Percentiles rank a stretch among this genome's conserved stretches.
These are phyloP conservation scores for Trichonephila clavata DNA, from an alignment of 1,140 invertebrate genomes.

Conservation along the genomic window DNA sequence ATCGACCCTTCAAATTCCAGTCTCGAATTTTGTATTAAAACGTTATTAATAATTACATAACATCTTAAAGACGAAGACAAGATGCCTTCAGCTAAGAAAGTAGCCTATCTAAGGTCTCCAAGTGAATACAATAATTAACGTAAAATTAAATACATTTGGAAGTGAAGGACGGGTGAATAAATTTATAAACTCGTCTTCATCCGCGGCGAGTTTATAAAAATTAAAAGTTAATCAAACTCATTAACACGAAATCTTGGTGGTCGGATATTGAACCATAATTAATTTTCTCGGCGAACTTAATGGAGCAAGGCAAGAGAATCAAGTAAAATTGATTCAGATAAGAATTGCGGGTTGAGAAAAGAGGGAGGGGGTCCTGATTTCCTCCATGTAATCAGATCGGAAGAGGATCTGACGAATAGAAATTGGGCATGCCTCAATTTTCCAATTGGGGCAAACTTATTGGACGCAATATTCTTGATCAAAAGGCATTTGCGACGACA, in stretches of 20 bases:
- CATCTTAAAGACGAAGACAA: background rate
- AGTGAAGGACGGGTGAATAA: background rate
- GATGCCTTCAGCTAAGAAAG: constrained; percentile 6
- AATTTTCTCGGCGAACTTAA: background rate
- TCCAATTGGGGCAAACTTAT: constrained; percentile 14
- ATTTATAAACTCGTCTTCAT: constrained; percentile 1
- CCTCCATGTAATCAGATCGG: constrained; percentile 28
- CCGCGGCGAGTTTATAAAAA: background rate
- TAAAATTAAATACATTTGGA: constrained; percentile 10
- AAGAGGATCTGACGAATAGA: constrained; percentile 17
- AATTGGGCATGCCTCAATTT: background rate
- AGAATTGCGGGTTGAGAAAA: background rate
- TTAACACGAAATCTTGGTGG: constrained; percentile 43
- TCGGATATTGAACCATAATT: constrained; percentile 46
- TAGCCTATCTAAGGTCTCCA: background rate
- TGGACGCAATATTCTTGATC: constrained; percentile 17
- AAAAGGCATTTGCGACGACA: background rate
- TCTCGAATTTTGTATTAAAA: background rate
- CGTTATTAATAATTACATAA: constrained; percentile 1
- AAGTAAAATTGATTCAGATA: background rate
- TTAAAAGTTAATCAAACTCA: constrained; percentile 32
- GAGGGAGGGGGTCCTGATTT: background rate
- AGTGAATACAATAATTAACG: background rate
- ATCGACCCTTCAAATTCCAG: background rate
- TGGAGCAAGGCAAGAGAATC: background rate